Base-by-base conservation (phyloP, 1,140 invertebrate species). In the Neodiprion lecontei region DNA sequence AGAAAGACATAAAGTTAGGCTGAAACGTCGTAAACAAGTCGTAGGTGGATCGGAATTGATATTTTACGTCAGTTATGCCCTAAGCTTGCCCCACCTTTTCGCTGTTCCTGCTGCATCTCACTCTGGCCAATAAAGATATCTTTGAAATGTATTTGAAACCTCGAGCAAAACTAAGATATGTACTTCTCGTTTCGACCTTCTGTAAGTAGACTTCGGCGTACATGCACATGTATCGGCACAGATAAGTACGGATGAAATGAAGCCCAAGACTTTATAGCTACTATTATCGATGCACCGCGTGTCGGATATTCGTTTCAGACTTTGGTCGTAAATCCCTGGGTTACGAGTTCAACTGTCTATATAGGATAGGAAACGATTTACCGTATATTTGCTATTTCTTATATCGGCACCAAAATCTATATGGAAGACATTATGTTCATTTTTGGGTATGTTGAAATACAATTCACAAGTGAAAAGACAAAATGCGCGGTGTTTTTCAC, bases 1-100 rank as follows among this genome's bases (percentile, higher is more conserved):
- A 61, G 53, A 61, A 61, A 61, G 11, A 61, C 53, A 61, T 61
- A 61, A 61, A 61, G 53, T 61, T 61, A 61, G 53, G n/a, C 53
- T 17, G 53, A 61, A 61, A 17, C 53, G 53, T 61, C 53, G n/a
- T 61, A 61, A 61, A 61, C 53, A 61, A 61, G 53, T 61, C 53
- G n/a, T 61, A 61, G 53, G 53, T 61, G 53, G 53, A 61, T 61
- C 7, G 53, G 53, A 61, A 61, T 61, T 61, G 53, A 61, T 61
- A 61, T 61, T 61, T 61, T 9, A 61, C n/a, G 53, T 61, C 53
- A 61, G 53, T 61, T 61, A 61, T 61, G 53, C 53, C 8, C 53
- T 61, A 9, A 61, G n/a, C 11, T 61, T 61, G 11, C 53, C 11
- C 53, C 53, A 5, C 53, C 53, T 5, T 61, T 61, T 61, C 11